Evolutionary conservation across 2,888 invertebrate genomes (phyloP).

Genomic region (Acronicta leporina): DNA sequence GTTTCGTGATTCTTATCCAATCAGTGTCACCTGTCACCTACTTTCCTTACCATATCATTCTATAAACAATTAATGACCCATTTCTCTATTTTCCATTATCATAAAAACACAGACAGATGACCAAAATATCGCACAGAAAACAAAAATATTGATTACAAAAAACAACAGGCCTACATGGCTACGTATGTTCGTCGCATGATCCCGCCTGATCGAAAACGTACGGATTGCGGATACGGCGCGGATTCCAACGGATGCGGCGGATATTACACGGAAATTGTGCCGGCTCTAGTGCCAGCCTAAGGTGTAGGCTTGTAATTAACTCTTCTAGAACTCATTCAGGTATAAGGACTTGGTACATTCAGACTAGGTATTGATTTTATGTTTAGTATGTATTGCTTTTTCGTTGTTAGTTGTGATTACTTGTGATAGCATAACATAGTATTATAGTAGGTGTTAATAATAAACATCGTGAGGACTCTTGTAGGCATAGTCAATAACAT

Average conservation of each 20-base stretch:
- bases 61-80: too few species aligned
- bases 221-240: constrained; percentile 42
- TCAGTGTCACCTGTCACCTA: too few species aligned
- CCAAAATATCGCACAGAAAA: background rate
- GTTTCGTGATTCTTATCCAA: too few species aligned
- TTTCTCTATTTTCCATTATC: too few species aligned
- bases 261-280: constrained; percentile 63
- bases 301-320: constrained; percentile 46
- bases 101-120: too few species aligned
- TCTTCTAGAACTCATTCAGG: constrained; percentile 28
- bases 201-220: constrained; percentile 53
- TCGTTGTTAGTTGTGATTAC: too few species aligned
- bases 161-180: constrained; percentile 9
- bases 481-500: too few species aligned
- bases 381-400: too few species aligned
- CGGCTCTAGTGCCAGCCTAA: constrained; percentile 43
- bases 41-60: too few species aligned
- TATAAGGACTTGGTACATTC: background rate
- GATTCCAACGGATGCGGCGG: constrained; percentile 54
- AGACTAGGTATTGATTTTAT: constrained; percentile 5
- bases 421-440: too few species aligned
- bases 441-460: too few species aligned
- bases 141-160: constrained; percentile 1
- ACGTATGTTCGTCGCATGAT: constrained; percentile 31
- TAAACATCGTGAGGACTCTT: too few species aligned